phyloP scores from a whole-genome alignment of 2,113 vertebrate genomes.

The Colius striatus region DNA sequence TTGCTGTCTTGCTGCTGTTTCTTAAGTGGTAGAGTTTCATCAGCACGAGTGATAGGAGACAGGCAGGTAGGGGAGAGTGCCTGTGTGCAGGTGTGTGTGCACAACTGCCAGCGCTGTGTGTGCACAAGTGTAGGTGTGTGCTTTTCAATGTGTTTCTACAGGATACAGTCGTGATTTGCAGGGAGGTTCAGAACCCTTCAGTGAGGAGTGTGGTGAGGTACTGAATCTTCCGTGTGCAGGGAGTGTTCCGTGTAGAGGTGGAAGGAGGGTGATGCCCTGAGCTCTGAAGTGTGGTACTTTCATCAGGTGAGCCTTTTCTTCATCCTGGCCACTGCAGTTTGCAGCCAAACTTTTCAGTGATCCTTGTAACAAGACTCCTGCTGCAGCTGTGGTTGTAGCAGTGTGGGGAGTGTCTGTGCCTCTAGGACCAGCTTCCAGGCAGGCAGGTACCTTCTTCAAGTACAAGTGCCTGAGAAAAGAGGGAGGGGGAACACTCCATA shows the following conservation, averaged over 20 bases:
- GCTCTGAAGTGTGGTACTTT: neutral
- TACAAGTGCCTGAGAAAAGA: neutral
- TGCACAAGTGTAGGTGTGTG: neutral
- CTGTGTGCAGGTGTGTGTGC: neutral
- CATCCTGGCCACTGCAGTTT: neutral
- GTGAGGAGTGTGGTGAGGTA: neutral
- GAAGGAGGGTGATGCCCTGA: neutral
- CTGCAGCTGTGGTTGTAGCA: neutral
- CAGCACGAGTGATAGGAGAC: neutral
- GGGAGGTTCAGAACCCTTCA: neutral
- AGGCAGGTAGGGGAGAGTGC: neutral
- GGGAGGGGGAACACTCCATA: neutral
- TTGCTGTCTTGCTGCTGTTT: neutral
- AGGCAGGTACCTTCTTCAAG: neutral
- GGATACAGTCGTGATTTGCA: neutral
- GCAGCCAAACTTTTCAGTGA: neutral
- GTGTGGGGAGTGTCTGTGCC: neutral
- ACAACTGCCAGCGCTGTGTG: neutral
- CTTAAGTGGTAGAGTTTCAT: constrained; percentile 1
- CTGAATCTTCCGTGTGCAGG: neutral
- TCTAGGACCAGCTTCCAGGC: neutral
- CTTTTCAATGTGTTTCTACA: neutral
- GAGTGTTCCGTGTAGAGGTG: neutral
- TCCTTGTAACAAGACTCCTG: neutral
- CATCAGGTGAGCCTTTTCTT: neutral